These are phyloP conservation scores for Eupithecia dodoneata DNA, from an alignment of 2,888 invertebrate species.

Conservation along the genomic window DNA sequence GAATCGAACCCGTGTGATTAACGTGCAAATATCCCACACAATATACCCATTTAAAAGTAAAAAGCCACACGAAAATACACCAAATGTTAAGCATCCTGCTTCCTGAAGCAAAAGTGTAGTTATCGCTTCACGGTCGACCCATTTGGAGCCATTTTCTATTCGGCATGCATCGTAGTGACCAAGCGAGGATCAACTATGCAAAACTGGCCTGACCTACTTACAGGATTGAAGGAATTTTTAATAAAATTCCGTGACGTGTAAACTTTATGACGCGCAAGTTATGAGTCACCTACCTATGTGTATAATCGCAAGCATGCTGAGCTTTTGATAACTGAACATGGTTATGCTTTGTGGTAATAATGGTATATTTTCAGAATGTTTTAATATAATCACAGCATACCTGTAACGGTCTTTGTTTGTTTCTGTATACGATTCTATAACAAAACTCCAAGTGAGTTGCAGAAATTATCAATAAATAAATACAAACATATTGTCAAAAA, in stretches of 20 bases:
- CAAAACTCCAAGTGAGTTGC: too few species aligned
- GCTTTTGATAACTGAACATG: neutral
- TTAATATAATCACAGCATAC: neutral
- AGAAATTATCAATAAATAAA: too few species aligned
- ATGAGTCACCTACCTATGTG: neutral
- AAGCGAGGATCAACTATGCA: slow-evolving; percentile 53
- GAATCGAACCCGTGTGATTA: neutral
- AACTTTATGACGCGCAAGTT: slow-evolving; percentile 5
- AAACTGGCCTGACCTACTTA: slow-evolving; percentile 53
- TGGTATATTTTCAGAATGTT: neutral
- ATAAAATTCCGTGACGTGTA: slow-evolving; percentile 51
- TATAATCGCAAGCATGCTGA: neutral
- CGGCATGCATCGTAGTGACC: slow-evolving; percentile 53
- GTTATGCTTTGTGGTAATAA: neutral
- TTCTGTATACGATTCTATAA: too few species aligned
- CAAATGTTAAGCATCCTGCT: neutral
- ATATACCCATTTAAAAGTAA: neutral
- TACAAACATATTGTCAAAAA: too few species aligned
- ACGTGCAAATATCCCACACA: neutral
- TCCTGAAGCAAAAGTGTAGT: neutral
- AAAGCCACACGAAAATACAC: neutral
- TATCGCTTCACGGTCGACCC: slow-evolving; percentile 8
- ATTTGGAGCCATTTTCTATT: slow-evolving; percentile 66
- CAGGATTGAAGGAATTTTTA: slow-evolving; percentile 56
- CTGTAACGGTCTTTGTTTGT: neutral